Base-by-base conservation (phyloP, 1,140 invertebrate species). In the Camponotus pennsylvanicus region DNA sequence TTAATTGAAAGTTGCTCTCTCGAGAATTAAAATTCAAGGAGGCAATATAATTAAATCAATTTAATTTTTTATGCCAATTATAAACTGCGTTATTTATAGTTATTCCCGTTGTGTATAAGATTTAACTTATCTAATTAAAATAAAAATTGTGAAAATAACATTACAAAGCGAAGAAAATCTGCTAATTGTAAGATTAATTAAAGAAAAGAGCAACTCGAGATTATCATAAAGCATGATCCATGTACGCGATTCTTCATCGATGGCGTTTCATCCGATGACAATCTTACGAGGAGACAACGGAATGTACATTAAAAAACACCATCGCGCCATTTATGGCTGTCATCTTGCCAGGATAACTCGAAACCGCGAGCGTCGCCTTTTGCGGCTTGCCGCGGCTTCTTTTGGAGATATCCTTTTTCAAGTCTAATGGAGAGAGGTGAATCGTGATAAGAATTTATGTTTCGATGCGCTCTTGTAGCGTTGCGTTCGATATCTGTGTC, bases 281-380 rank as follows among this genome's bases (percentile, higher is more conserved):
- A 85, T 64, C 42, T 37, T 34, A 37, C 45, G 40, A 71, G 63
- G 27, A 88, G 88, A 79, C 77, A 79, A 86, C 55, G 61, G 76
- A 85, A 86, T 70, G 84, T 70, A 52, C 18, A 64, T 91, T 91
- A 91, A 91, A 91, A 91, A 90, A 84, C 87, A 37, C 66, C 88
- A 83, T 80, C 64, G 83, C 55, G 78, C 89, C 86, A 91, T 89
- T 91, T 90, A 91, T 82, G 90, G 88, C 76, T 90, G 89, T 91
- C 90, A 88, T 88, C 83, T 84, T 73, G 82, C 34, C 71, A 42
- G 70, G 86, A 90, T 90, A 90, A 89, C 61, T 82, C 34, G 89
- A 70, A 83, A 75, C 40, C 32, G 73, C 85, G 73, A 21, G 45
- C 18, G 45, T 61, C n/a, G 52, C 88, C 78, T 86, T 89, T 89